Evolutionary conservation across 2,797 vertebrate species (phyloP).

Genomic region (Cryptoblepharus egeriae): DNA sequence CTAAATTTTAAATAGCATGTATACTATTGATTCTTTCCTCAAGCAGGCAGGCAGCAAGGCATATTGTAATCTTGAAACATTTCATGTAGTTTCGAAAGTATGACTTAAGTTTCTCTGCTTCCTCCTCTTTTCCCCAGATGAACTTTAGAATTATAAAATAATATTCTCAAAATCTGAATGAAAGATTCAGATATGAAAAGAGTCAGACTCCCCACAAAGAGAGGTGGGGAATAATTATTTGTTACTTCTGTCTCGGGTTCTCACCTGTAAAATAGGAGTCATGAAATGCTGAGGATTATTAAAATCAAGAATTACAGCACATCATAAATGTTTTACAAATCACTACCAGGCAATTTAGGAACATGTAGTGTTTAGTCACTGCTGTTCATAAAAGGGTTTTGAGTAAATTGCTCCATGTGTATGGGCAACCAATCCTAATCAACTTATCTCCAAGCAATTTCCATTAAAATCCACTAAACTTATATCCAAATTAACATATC

Average conservation of each 20-base stretch:
- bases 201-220: not conserved
- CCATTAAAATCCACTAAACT: not conserved
- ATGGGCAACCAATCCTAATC: not conserved
- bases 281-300: not conserved
- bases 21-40: not conserved
- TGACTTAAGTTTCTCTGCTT: not conserved
- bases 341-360: not conserved
- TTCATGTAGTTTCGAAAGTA: conserved; percentile 7
- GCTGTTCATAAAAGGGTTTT: not conserved
- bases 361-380: not conserved
- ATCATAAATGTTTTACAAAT: not conserved
- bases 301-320: not conserved
- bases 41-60: conserved; percentile 22
- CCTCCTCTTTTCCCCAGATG: conserved; percentile 6
- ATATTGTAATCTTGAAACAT: conserved; percentile 15
- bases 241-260: not conserved
- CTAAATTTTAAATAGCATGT: conserved; percentile 27
- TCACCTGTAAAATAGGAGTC: not conserved
- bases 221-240: not conserved
- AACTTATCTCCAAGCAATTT: not conserved
- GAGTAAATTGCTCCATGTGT: not conserved
- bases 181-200: too few species aligned
- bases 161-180: not conserved
- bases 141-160: not conserved
- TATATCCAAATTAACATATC: not conserved